Evolutionary conservation across 2,113 vertebrate species (phyloP), one percentile per base, ranked within the genome.

Genomic region (Rhynchomys soricoides): DNA sequence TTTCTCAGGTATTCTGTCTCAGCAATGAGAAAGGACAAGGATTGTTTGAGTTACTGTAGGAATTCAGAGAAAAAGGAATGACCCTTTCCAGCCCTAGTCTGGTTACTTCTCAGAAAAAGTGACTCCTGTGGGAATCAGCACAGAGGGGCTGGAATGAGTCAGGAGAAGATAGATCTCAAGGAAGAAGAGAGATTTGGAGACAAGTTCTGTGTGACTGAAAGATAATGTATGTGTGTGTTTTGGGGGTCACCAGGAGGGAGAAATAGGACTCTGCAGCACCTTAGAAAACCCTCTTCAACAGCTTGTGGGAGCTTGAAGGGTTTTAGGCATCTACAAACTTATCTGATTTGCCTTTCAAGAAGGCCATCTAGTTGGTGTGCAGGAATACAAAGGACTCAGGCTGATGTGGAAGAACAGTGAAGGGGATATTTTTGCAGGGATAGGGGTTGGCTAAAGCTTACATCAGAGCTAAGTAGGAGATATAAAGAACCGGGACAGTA

Each of bases 291-390:
- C 6, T 43, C 17, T 17, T 92, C 17, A 81, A 5, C 7, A 43
- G 4, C 26, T 21, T 70, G 1, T 13, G n/a, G 48, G 12, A 70
- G 71, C 31, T 34, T 43, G 40, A 70, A 89, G 16, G 52, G 2
- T 55, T 79, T 55, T 22, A 59, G 57, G 57, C 21, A 59, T 5
- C 21, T 22, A 19, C 57, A 59, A 59, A 59, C 57, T 59, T n/a
- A n/a, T n/a, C n/a, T n/a, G n/a, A 75, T 75, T 45, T 90, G 7
- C 29, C 8, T 90, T 86, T 86, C n/a, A 95, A 92, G 21, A 83
- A 85, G n/a, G 59, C 7, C 6, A 5, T 40, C 26, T 85, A 48
- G 31, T 45, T 89, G 2, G 11, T 93, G 8, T 37, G 21, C 19
- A 82, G 16, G 55, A 7, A 62, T 16, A 31, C 4, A 52, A 4